Evolutionary conservation across 37 sponge, comb jelly and placozoan genomes (phyloP).

Genomic region (Halisarca cf. caerulea): DNA sequence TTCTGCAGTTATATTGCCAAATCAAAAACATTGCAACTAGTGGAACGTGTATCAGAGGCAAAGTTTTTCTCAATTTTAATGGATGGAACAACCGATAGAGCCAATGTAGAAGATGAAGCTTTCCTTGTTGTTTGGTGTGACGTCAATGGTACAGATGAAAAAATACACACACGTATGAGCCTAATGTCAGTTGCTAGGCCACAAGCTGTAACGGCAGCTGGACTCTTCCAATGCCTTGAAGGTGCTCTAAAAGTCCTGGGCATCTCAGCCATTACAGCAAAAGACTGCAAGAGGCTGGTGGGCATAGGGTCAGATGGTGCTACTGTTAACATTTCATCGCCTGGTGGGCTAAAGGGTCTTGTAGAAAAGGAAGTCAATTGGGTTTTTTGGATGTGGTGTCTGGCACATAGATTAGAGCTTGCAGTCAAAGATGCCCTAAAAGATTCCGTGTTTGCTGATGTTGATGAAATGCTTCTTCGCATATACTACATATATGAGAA

Average conservation of each 20-base stretch:
- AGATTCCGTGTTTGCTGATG: conserved; percentile 53
- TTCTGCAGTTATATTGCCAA: conserved; percentile 55
- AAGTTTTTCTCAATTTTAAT: conserved; percentile 59
- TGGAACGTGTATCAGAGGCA: no score
- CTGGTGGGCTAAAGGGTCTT: conserved; percentile 63
- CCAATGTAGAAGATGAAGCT: conserved; percentile 58
- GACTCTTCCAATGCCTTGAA: conserved; percentile 35
- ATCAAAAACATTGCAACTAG: conserved; percentile 40
- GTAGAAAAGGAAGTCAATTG: conserved; percentile 52
- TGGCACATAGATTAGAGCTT: conserved; percentile 65
- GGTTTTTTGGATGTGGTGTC: conserved; percentile 82
- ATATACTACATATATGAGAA: conserved; percentile 69
- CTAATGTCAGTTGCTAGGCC: conserved; percentile 42
- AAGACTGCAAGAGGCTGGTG: conserved; percentile 49
- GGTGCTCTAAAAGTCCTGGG: conserved; percentile 38
- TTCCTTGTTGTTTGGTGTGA: conserved; percentile 58
- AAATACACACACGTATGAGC: conserved; percentile 46
- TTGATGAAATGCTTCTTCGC: conserved; percentile 48
- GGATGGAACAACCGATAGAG: conserved; percentile 55
- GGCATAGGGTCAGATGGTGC: conserved; percentile 72
- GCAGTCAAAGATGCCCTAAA: conserved; percentile 60
- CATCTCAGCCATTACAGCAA: conserved; percentile 27
- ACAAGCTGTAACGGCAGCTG: conserved; percentile 29
- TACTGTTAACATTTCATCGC: conserved; percentile 35
- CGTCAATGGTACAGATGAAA: conserved; percentile 43